Evolutionary conservation across 30 jellyfish, hydroid and myxozoan species (phyloP), one percentile per base, ranked within the genome.

Genomic region (Sanderia malayensis): DNA sequence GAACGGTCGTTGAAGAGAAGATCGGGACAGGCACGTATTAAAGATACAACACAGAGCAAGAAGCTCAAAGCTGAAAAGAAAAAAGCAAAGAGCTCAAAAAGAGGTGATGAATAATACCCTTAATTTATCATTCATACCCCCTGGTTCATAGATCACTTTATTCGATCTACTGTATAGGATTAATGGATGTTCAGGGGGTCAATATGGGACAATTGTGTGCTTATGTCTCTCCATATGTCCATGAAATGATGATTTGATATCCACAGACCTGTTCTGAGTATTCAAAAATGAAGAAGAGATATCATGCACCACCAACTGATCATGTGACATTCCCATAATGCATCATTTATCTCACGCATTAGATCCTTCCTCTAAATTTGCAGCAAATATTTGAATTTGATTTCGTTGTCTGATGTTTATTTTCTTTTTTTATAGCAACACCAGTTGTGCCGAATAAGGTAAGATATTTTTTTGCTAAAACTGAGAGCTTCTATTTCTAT

Each of bases 21-120:
- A 70, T 44, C 79, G 7, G 93, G 93, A 0, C 84, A 70, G 46
- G 84, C 93, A 49, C 82, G 91, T 20, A 89, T 92, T 2, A 90
- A 84, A 46, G 98, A 90, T 53, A 90, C 82, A n/a, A 83, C 87
- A 4, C 94, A 77, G 22, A 78, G 71, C 46, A 90, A 90, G 53
- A 90, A 83, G 65, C 81, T 87, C 18, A 73, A 59, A 61, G 85
- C 83, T 11, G 90, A 71, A 11, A 84, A 86, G 73, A 80, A 80
- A 27, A 78, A 82, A 44, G 93, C 87, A 11, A 71, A 76, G 52
- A 65, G 82, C 24, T 63, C 87, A 53, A 64, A 52, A 19, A 86
- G 64, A 52, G 94, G 94, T 32, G 25, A 1, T n/a, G n/a, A n/a
- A n/a, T n/a, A n/a, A n/a, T n/a, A n/a, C n/a, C n/a, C n/a, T n/a